These are phyloP conservation scores for Penelope pileata DNA, from an alignment of 2,113 vertebrate genomes.

Conservation along the genomic window DNA sequence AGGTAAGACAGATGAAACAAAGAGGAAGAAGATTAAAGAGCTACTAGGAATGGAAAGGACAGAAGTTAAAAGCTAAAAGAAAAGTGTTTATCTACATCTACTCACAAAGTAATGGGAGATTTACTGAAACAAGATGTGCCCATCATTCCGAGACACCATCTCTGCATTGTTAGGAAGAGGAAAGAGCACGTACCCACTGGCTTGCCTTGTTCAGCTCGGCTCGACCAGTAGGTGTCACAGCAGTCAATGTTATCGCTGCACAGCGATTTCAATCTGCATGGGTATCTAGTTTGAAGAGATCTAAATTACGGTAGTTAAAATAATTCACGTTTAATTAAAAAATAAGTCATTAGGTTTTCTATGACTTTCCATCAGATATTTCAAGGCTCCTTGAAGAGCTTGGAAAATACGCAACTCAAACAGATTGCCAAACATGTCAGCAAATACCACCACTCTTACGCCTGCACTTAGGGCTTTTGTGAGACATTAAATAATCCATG, in stretches of 20 bases:
- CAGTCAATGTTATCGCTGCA: neutral
- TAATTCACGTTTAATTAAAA: neutral
- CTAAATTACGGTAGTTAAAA: neutral
- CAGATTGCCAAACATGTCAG: conserved; percentile 46
- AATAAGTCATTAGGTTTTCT: neutral
- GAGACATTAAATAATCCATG: neutral
- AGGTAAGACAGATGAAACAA: conserved; percentile 16
- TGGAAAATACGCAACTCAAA: conserved; percentile 24
- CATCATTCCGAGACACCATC: neutral
- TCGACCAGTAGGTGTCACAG: conserved; percentile 50
- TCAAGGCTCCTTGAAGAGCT: conserved; percentile 26
- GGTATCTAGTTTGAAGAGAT: neutral
- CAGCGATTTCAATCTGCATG: neutral
- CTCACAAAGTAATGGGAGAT: neutral
- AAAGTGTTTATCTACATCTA: neutral
- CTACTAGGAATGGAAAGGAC: neutral
- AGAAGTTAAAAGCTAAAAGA: conserved; percentile 7
- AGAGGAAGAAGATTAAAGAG: conserved; percentile 59
- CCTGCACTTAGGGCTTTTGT: neutral
- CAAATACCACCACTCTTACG: conserved; percentile 20
- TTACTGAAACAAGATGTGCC: neutral
- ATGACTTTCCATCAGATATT: conserved; percentile 10
- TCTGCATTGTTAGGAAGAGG: neutral
- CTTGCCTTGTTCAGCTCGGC: neutral
- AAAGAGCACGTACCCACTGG: neutral